A percentile compares a stretch with the other conserved stretches of the same genome.
Evolutionary conservation across 2,888 invertebrate genomes (phyloP).

Genomic region (Acanthosepion pharaonis): DNA sequence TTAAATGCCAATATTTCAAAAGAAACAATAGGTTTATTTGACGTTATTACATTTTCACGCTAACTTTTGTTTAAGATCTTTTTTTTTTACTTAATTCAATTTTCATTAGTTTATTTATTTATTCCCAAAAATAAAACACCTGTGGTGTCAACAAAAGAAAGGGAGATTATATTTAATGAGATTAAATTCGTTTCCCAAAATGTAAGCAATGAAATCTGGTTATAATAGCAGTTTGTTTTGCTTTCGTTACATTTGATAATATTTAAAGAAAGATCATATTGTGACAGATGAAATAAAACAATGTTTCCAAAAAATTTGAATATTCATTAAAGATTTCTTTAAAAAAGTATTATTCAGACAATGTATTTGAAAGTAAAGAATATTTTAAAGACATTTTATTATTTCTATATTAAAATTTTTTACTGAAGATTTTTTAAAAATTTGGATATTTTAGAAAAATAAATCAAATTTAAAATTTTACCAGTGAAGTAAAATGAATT

Average conservation of each 20-base stretch:
- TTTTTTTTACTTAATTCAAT: background rate
- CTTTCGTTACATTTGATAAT: background rate
- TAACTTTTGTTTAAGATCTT: background rate
- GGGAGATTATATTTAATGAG: conserved; percentile 5
- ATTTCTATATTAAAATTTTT: no score
- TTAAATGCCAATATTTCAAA: background rate
- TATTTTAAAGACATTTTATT: no score
- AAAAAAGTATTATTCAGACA: no score
- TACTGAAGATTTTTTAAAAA: no score
- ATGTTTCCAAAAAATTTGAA: no score
- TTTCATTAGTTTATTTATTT: background rate
- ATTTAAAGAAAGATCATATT: background rate
- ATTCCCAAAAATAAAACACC: background rate
- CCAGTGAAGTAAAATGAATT: no score
- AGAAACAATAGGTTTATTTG: background rate
- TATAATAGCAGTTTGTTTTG: background rate
- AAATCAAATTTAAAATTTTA: no score
- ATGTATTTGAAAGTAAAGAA: no score
- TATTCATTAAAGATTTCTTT: no score
- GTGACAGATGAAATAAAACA: background rate
- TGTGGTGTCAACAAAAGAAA: background rate
- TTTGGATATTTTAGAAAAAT: no score
- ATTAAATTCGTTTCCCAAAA: background rate
- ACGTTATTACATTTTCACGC: background rate
- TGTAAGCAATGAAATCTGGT: background rate